Percentiles rank a stretch among this genome's conserved stretches.
Evolutionary conservation across 2,113 vertebrate genomes (phyloP).

Genomic region (Python bivittatus): DNA sequence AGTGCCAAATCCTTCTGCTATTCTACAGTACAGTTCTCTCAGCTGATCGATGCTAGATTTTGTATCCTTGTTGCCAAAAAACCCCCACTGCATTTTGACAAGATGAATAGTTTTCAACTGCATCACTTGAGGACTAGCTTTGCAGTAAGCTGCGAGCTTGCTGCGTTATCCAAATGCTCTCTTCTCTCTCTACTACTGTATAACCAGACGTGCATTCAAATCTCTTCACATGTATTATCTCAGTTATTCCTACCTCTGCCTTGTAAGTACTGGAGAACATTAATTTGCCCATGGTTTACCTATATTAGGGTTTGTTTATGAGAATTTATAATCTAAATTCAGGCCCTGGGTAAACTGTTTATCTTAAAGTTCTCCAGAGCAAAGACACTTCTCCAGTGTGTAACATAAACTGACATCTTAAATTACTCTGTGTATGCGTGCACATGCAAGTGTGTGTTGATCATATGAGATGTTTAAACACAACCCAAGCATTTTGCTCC

Average conservation of each 20-base stretch:
- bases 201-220: neutral
- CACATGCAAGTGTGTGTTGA: neutral
- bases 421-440: neutral
- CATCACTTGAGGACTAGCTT: too few relatives aligned
- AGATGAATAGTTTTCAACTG: too few relatives aligned
- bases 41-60: too few relatives aligned
- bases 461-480: conserved; percentile 1
- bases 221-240: neutral
- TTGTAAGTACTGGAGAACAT: neutral
- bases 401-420: conserved; percentile 30
- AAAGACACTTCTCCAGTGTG: neutral
- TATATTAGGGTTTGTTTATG: conserved; percentile 17
- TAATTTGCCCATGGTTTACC: neutral
- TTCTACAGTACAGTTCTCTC: too few relatives aligned
- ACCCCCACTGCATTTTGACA: too few relatives aligned
- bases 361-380: conserved; percentile 2
- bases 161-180: too few relatives aligned
- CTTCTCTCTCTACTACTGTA: neutral
- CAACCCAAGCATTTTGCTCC: conserved; percentile 6
- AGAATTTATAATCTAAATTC: neutral
- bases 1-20: too few relatives aligned
- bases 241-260: neutral
- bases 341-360: conserved; percentile 19
- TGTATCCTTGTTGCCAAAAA: too few relatives aligned
- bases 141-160: too few relatives aligned